These are phyloP conservation scores for Drosophila sordidapex DNA, from an alignment of 2,888 invertebrate species.

Conservation along the genomic window DNA sequence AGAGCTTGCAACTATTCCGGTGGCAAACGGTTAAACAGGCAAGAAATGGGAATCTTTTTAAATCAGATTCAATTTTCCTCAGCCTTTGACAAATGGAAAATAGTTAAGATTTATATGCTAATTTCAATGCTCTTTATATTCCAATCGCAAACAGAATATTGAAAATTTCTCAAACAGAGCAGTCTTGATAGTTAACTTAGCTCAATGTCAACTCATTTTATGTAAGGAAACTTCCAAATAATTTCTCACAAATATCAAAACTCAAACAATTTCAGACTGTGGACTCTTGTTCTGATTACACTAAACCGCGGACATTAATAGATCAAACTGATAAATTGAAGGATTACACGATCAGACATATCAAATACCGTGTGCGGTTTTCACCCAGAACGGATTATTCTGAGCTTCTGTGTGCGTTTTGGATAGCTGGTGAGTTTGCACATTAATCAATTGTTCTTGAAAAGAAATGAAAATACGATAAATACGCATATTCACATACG, in stretches of 20 bases:
- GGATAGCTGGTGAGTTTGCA: slow-evolving; percentile 23
- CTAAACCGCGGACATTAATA: background rate
- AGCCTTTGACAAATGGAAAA: background rate
- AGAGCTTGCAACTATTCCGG: background rate
- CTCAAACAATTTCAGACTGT: slow-evolving; percentile 18
- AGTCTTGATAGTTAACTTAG: slow-evolving; percentile 8
- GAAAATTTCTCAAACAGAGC: slow-evolving; percentile 16
- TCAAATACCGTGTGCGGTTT: background rate
- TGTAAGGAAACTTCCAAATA: slow-evolving; percentile 3
- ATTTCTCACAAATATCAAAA: slow-evolving; percentile 31
- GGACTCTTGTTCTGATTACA: slow-evolving; percentile 9
- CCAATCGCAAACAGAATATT: background rate
- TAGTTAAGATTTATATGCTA: too few relatives aligned
- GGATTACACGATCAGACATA: background rate
- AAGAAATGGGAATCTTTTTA: too few relatives aligned
- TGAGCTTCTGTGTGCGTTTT: slow-evolving; percentile 5
- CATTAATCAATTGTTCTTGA: background rate
- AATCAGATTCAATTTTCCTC: background rate
- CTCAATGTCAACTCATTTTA: slow-evolving; percentile 30
- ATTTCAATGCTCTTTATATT: background rate
- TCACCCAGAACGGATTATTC: background rate
- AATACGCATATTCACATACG: background rate
- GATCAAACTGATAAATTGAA: background rate
- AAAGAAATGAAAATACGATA: background rate
- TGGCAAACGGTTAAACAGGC: background rate